Percentiles rank a stretch among this genome's conserved stretches.
Conservation (phyloP, 2,113 vertebrate genomes). For the Oreochromis niloticus region DNA sequence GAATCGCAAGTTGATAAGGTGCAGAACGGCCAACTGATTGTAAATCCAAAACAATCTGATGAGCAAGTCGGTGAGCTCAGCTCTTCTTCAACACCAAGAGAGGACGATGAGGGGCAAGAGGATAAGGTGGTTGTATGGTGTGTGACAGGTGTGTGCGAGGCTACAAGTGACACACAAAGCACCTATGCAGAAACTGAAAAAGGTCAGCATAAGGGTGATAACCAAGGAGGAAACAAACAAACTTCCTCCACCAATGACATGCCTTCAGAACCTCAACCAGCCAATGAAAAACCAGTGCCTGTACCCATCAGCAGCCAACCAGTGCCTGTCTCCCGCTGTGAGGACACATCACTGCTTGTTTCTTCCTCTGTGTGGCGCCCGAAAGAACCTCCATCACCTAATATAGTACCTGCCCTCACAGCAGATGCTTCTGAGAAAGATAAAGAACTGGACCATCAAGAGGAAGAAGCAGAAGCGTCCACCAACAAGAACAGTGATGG, state of each 20-base stretch:
- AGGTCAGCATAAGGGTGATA: background rate
- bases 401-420: background rate
- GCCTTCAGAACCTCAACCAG: background rate
- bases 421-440: background rate
- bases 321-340: conserved; percentile 30
- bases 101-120: background rate
- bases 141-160: conserved; percentile 49
- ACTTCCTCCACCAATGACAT: conserved; percentile 3
- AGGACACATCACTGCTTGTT: background rate
- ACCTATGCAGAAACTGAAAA: background rate
- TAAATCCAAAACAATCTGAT: background rate
- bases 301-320: conserved; percentile 55
- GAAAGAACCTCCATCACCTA: background rate
- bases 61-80: background rate
- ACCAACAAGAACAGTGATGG: background rate
- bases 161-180: background rate
- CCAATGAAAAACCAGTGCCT: conserved; percentile 23
- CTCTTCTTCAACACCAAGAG: background rate
- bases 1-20: background rate
- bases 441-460: background rate
- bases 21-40: background rate
- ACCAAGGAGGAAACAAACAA: background rate
- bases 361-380: background rate
- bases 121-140: conserved; percentile 38
- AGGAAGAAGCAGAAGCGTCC: background rate